These are phyloP conservation scores for Polylopha cassiicola DNA, from an alignment of 2,888 invertebrate species.

Conservation along the genomic window DNA sequence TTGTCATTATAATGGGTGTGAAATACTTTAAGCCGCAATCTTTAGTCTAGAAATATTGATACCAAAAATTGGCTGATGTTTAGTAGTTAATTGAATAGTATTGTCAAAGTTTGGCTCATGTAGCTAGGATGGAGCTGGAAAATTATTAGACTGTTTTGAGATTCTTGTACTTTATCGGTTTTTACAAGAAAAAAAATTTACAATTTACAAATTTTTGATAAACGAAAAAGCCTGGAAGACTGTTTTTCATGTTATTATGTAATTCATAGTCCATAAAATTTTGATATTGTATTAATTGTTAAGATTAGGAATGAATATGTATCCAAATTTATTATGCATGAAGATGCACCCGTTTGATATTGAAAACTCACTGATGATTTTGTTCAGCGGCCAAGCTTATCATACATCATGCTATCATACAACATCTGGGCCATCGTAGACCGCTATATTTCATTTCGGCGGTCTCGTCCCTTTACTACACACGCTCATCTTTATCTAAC, in stretches of 20 bases:
- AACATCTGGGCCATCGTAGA: too few species aligned
- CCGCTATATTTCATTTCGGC: too few species aligned
- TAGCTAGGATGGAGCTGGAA: conserved; percentile 35
- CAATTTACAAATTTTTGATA: conserved; percentile 75
- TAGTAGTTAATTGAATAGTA: conserved; percentile 40
- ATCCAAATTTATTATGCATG: conserved; percentile 45
- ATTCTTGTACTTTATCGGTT: conserved; percentile 65
- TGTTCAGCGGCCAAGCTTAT: conserved; percentile 27
- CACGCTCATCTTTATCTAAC: too few species aligned
- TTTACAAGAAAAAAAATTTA: conserved; percentile 60
- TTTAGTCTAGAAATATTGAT: conserved; percentile 40
- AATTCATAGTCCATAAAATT: conserved; percentile 70
- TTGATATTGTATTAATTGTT: conserved; percentile 69
- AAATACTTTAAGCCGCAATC: conserved; percentile 27
- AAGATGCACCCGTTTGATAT: conserved; percentile 27
- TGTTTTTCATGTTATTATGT: conserved; percentile 69
- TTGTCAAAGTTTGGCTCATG: conserved; percentile 32
- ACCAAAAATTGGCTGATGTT: conserved; percentile 54
- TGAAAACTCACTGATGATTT: conserved; percentile 21
- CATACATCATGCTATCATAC: conserved; percentile 10
- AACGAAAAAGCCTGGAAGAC: conserved; percentile 70
- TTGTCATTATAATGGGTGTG: conserved; percentile 11
- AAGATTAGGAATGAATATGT: conserved; percentile 55
- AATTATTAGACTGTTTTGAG: conserved; percentile 58
- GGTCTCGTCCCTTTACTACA: too few species aligned